Conservation (phyloP, 2,797 vertebrate species). For the Etheostoma nigrum region DNA sequence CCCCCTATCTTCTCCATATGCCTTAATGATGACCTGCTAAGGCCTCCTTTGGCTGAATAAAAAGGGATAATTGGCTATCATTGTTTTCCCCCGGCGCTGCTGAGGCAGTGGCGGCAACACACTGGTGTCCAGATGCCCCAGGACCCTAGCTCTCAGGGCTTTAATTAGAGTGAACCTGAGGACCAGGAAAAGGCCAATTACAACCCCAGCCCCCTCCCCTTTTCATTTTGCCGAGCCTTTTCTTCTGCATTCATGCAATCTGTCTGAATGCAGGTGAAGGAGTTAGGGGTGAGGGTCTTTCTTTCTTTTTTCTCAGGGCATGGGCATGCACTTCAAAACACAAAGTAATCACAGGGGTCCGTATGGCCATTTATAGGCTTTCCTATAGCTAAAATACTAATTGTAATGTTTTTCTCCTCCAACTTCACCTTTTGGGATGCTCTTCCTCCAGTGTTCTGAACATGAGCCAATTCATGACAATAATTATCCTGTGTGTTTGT, state of each 20-base stretch:
- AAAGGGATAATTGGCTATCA: conserved; percentile 84
- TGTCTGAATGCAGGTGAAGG: conserved; percentile 86
- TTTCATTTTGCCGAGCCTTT: not conserved
- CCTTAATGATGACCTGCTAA: conserved; percentile 78
- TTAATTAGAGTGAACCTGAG: conserved; percentile 90
- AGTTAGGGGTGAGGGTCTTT: conserved; percentile 40
- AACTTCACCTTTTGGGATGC: not conserved
- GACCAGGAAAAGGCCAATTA: conserved; percentile 90
- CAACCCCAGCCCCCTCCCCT: conserved; percentile 47
- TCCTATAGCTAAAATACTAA: no score
- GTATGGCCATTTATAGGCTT: conserved; percentile 4
- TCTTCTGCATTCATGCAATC: conserved; percentile 80
- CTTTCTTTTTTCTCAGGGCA: conserved; percentile 17
- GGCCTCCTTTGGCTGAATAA: conserved; percentile 76
- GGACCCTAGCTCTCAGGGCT: conserved; percentile 79
- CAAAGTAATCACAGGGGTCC: not conserved
- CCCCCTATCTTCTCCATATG: conserved; percentile 51
- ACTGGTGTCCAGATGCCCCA: conserved; percentile 90
- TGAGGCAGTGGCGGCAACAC: conserved; percentile 78
- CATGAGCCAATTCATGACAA: not conserved
- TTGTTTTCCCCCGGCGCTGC: conserved; percentile 73
- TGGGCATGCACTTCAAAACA: not conserved
- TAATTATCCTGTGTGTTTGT: not conserved
- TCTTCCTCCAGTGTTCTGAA: not conserved
- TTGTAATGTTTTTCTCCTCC: no score